These are phyloP conservation scores for Agrilus mali DNA, from an alignment of 2,888 invertebrate species.

Conservation along the genomic window DNA sequence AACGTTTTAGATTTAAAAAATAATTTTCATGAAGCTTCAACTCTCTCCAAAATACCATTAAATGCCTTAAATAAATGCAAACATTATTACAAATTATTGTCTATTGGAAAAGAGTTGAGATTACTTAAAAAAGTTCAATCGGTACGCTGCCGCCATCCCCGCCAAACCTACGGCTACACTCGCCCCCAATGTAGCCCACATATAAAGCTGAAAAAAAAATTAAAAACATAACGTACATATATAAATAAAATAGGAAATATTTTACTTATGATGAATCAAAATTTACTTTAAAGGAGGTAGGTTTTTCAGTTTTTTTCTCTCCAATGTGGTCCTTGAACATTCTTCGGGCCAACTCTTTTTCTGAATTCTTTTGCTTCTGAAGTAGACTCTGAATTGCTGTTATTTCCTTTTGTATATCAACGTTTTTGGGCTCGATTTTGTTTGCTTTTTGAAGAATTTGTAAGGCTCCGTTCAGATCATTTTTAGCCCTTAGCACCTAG, in stretches of 20 bases:
- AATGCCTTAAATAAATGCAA: too few relatives aligned
- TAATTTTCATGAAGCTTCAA: too few relatives aligned
- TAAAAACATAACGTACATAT: too few relatives aligned
- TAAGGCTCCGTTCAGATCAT: slow-evolving; percentile 59
- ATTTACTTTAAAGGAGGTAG: neutral
- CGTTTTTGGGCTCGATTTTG: slow-evolving; percentile 50
- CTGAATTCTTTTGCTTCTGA: slow-evolving; percentile 33
- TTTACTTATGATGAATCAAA: neutral
- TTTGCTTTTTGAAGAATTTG: slow-evolving; percentile 48
- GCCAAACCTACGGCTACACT: slow-evolving; percentile 55
- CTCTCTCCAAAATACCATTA: too few relatives aligned
- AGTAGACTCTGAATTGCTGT: slow-evolving; percentile 21
- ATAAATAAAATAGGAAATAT: too few relatives aligned
- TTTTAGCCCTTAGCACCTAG: slow-evolving; percentile 53
- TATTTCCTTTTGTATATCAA: slow-evolving; percentile 38
- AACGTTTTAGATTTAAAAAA: too few relatives aligned
- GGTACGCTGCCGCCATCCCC: slow-evolving; percentile 46
- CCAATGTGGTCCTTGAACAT: slow-evolving; percentile 30
- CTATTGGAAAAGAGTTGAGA: too few relatives aligned
- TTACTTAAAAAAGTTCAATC: too few relatives aligned
- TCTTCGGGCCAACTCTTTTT: slow-evolving; percentile 39
- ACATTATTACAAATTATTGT: too few relatives aligned
- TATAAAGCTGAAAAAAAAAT: slow-evolving; percentile 33
- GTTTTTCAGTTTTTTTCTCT: neutral
- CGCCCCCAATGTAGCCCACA: slow-evolving; percentile 59